Base-by-base conservation (phyloP, 2,888 invertebrate genomes). In the Leistus spinibarbis region DNA sequence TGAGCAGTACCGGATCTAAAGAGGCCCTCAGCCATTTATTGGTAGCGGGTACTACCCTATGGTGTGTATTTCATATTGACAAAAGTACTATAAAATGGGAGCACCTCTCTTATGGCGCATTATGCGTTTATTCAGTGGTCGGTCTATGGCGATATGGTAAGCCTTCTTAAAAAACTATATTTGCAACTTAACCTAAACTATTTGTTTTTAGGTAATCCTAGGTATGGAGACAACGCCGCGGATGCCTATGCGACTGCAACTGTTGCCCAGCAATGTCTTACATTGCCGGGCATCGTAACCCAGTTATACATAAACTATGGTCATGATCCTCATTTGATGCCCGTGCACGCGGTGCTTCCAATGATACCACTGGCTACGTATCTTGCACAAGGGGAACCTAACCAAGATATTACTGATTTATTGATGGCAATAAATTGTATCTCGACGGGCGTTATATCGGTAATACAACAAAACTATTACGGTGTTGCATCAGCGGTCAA, bases 81-180 rank as follows among this genome's bases (percentile, higher is more conserved):
- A 54, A 27, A 69, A 17, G 53, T 7, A 53, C 54, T 0, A 64
- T 19, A 20, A 76, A 76, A 63, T 80, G 82, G 71, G 79, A 80
- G 2, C 80, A 79, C 74, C 76, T 79, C 24, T 79, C 83, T 23
- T 85, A 82, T 79, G 81, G 81, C 7, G 77, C 81, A 57, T 81
- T 84, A 62, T 79, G 81, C 24, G 68, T 81, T 24, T 82, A 84
- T 81, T 84, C 84, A 3, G 20, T 83, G 53, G 19, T 84, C 13
- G 84, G 84, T 27, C 57, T 83, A 53, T 84, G 83, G 83, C 81
- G 82, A 80, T 84, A 82, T 82, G 85, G 84, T 81, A 79, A 77
- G 75, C n/a, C n/a, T n/a, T 40, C 63, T 54, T 73, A 56, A 20
- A 19, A 63, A 22, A 40, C 4, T 22, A 63, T 3, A 68, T 9